These are phyloP conservation scores for Grammomys dolichurus DNA, from an alignment of 2,113 vertebrate species.

Conservation along the genomic window DNA sequence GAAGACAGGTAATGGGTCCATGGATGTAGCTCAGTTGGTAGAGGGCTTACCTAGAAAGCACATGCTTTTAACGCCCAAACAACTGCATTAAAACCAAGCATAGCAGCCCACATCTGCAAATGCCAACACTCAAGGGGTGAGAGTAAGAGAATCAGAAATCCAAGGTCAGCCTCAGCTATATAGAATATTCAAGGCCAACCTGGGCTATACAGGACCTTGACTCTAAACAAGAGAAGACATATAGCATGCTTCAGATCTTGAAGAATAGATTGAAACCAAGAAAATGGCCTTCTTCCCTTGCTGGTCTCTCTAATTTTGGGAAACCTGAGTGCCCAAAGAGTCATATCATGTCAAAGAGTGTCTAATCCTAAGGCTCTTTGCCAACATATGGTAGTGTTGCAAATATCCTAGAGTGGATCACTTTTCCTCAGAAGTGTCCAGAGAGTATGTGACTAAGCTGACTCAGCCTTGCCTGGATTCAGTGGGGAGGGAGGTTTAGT, in stretches of 20 bases:
- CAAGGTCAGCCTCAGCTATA: background rate
- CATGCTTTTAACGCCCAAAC: background rate
- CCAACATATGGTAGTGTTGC: background rate
- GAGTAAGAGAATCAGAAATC: background rate
- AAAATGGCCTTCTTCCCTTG: background rate
- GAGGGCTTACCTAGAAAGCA: background rate
- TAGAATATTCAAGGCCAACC: background rate
- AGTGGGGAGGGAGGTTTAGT: constrained; percentile 10
- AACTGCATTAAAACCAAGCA: background rate
- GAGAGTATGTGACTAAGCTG: background rate
- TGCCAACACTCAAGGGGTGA: background rate
- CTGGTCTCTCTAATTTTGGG: background rate
- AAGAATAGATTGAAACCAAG: background rate
- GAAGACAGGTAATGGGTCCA: background rate
- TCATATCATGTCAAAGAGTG: background rate
- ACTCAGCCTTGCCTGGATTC: constrained; percentile 45
- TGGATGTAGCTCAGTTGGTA: background rate
- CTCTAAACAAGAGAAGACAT: background rate
- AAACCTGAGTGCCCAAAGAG: constrained; percentile 11
- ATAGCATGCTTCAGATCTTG: background rate
- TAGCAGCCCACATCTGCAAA: background rate
- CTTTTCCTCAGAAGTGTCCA: constrained; percentile 39
- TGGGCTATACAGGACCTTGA: background rate
- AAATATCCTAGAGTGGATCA: no score
- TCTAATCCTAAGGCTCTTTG: background rate